phyloP scores from a whole-genome alignment of 1,140 invertebrate genomes.

The Cheumatopsyche charites region DNA sequence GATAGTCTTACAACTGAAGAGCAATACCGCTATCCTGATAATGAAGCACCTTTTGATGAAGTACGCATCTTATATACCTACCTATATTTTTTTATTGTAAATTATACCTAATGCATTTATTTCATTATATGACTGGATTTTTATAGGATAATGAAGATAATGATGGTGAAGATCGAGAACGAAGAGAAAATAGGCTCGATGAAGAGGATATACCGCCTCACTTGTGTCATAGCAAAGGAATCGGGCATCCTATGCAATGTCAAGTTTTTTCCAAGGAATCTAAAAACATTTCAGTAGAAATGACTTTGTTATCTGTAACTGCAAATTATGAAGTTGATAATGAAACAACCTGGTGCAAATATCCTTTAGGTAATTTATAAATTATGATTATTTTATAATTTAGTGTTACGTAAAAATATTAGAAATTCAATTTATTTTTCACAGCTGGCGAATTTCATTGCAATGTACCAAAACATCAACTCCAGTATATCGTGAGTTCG shows the following conservation, averaged over 20 bases:
- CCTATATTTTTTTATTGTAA: neutral
- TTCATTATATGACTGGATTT: slow-evolving; percentile 1
- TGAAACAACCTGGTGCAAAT: slow-evolving; percentile 62
- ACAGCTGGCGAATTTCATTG: slow-evolving; percentile 64
- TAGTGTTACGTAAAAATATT: neutral
- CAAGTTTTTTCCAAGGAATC: slow-evolving; percentile 64
- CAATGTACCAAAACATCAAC: slow-evolving; percentile 58
- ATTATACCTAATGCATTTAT: neutral
- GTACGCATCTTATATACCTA: neutral
- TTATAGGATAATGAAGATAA: slow-evolving; percentile 32
- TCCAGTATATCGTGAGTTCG: slow-evolving; percentile 52
- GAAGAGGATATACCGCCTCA: slow-evolving; percentile 60
- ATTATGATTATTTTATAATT: slow-evolving; percentile 1
- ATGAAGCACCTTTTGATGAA: slow-evolving; percentile 19
- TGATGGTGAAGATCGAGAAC: slow-evolving; percentile 10
- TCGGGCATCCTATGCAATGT: slow-evolving; percentile 54
- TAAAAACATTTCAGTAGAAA: slow-evolving; percentile 55
- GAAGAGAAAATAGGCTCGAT: neutral
- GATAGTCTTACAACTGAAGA: slow-evolving; percentile 29
- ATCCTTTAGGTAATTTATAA: slow-evolving; percentile 58
- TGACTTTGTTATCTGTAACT: slow-evolving; percentile 55
- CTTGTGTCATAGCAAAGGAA: slow-evolving; percentile 61
- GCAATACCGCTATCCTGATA: slow-evolving; percentile 10
- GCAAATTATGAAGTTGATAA: slow-evolving; percentile 52
- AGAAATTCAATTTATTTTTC: slow-evolving; percentile 30